A percentile compares a stretch with the other conserved stretches of the same genome.
Evolutionary conservation across 2,797 vertebrate species (phyloP).

Genomic region (Sparus aurata): DNA sequence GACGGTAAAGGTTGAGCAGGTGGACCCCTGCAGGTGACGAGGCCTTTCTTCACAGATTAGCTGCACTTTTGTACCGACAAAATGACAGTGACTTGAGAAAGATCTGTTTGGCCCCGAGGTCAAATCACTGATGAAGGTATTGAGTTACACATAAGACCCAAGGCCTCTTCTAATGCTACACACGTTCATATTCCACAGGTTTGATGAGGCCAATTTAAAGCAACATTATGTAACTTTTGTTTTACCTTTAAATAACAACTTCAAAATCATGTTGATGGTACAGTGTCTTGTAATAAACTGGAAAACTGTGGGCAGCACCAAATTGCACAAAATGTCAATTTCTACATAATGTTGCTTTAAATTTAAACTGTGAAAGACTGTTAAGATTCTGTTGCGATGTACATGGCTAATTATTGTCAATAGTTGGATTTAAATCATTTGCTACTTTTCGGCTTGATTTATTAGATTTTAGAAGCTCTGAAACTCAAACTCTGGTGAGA

Average conservation of each 20-base stretch:
- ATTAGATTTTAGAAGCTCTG: conserved; percentile 14
- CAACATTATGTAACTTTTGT: too few relatives aligned
- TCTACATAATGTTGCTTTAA: not conserved
- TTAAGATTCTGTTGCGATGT: not conserved
- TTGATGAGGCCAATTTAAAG: not conserved
- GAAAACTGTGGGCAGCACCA: too few relatives aligned
- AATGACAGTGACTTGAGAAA: conserved; percentile 41
- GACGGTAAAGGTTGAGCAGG: conserved; percentile 58
- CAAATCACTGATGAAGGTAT: conserved; percentile 39
- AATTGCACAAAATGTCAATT: too few relatives aligned
- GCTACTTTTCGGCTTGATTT: not conserved
- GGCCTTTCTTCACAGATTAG: conserved; percentile 73
- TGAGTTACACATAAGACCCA: conserved; percentile 30
- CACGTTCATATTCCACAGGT: not conserved
- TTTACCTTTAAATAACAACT: too few relatives aligned
- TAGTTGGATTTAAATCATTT: conserved; percentile 11
- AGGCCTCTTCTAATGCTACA: not conserved
- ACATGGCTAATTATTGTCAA: not conserved
- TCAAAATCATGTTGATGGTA: too few relatives aligned
- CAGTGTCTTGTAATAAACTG: too few relatives aligned
- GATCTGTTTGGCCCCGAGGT: conserved; percentile 32
- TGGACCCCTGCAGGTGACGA: conserved; percentile 74
- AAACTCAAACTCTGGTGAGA: conserved; percentile 35
- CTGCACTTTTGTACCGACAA: conserved; percentile 46
- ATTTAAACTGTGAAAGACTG: not conserved